Percentiles rank a stretch among this genome's conserved stretches.
phyloP scores from a whole-genome alignment of 2,797 vertebrate genomes.

The Bovichtus diacanthus region DNA sequence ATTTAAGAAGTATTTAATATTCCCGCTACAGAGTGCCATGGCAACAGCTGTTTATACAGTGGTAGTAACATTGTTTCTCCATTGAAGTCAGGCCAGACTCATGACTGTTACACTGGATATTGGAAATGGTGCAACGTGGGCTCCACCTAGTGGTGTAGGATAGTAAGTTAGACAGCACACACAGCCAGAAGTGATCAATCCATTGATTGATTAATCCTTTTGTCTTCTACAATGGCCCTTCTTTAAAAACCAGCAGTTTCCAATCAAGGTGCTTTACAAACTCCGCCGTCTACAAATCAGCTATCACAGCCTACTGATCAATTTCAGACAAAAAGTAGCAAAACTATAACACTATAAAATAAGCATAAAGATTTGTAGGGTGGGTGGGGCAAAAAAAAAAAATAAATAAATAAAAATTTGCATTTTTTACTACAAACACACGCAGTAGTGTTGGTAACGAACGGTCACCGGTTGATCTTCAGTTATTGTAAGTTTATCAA shows the following conservation, averaged over 20 bases:
- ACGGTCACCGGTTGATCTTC: not conserved
- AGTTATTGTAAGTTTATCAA: not conserved
- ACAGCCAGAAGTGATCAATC: not conserved
- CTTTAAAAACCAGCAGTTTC: not conserved
- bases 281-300: not conserved
- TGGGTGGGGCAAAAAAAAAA: not conserved
- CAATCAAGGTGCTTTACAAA: conserved; percentile 12
- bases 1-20: conserved; percentile 50
- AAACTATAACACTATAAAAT: not conserved
- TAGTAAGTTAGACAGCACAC: not conserved
- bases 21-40: conserved; percentile 53
- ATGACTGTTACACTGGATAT: not conserved
- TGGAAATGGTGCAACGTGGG: not conserved
- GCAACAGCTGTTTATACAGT: conserved; percentile 63
- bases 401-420: not conserved
- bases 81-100: not conserved
- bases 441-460: no score
- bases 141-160: conserved; percentile 57
- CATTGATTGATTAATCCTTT: conserved; percentile 18
- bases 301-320: not conserved
- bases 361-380: not conserved
- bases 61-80: not conserved
- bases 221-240: conserved; percentile 16
- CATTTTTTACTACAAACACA: no score
- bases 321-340: not conserved